Percentiles rank a stretch among this genome's conserved stretches.
Conservation (phyloP, 2,113 vertebrate species). For the Neodontobutis hainanensis region DNA sequence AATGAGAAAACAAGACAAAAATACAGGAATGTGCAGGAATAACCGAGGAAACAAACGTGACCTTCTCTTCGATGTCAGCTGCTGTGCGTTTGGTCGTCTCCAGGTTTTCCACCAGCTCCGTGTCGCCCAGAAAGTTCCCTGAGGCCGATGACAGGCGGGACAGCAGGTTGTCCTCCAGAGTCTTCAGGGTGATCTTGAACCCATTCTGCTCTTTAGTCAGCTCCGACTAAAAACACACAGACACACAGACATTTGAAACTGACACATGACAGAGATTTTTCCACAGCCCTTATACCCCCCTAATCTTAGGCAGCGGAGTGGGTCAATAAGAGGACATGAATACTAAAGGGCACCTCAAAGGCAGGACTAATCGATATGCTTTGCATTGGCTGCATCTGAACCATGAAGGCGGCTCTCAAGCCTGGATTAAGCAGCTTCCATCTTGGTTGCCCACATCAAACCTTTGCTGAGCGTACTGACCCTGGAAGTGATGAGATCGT, state of each 20-base stretch:
- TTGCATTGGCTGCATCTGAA: conserved; percentile 48
- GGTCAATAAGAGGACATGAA: conserved; percentile 32
- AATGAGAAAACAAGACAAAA: background rate
- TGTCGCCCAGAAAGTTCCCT: conserved; percentile 93
- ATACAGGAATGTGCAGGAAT: background rate
- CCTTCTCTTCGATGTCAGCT: conserved; percentile 91
- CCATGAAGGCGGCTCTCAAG: conserved; percentile 41
- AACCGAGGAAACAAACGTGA: conserved; percentile 44
- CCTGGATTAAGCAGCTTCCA: conserved; percentile 61
- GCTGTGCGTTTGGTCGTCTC: conserved; percentile 92
- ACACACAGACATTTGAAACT: conserved; percentile 35
- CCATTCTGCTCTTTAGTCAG: conserved; percentile 94
- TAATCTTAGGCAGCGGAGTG: conserved; percentile 21
- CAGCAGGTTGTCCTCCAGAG: conserved; percentile 89
- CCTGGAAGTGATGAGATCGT: conserved; percentile 34
- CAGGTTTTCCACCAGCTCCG: conserved; percentile 89
- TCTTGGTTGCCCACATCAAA: conserved; percentile 56
- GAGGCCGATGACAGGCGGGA: conserved; percentile 92
- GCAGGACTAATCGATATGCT: conserved; percentile 61
- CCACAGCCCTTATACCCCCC: background rate
- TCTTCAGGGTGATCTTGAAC: conserved; percentile 98
- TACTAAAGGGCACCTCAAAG: conserved; percentile 62
- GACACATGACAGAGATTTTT: background rate
- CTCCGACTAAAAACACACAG: conserved; percentile 79
- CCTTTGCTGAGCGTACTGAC: conserved; percentile 30